Percentiles rank a stretch among this genome's conserved stretches.
phyloP scores from a whole-genome alignment of 2,888 invertebrate species.

The Tetranychus piercei region DNA sequence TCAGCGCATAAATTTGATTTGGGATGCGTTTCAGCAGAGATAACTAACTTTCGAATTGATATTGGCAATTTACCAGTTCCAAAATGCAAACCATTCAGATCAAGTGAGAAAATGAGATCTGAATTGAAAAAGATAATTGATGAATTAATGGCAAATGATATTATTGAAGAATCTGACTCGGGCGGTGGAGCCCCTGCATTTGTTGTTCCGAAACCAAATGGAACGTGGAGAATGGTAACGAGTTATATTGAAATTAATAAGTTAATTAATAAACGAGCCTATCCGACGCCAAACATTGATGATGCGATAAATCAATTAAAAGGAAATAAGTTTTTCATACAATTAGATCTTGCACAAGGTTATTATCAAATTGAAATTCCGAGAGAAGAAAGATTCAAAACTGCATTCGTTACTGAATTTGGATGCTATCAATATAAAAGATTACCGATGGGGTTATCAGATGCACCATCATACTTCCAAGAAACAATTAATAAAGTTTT shows the following conservation, averaged over 20 bases:
- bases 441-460: background rate
- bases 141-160: background rate
- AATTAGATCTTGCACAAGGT: background rate
- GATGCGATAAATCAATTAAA: background rate
- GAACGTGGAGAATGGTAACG: background rate
- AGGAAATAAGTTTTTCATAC: background rate
- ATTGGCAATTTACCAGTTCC: background rate
- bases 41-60: no score
- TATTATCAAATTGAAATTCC: background rate
- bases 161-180: background rate
- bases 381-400: background rate
- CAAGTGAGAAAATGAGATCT: background rate
- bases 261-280: background rate
- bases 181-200: background rate
- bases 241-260: background rate
- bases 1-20: no score
- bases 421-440: background rate
- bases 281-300: background rate
- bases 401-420: background rate
- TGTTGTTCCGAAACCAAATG: background rate
- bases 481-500: background rate
- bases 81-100: background rate
- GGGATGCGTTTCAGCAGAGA: no score
- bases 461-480: slow-evolving; percentile 2
- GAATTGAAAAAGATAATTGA: background rate